These are phyloP conservation scores for Cebidichthys violaceus DNA, from an alignment of 2,113 vertebrate genomes.

Conservation along the genomic window DNA sequence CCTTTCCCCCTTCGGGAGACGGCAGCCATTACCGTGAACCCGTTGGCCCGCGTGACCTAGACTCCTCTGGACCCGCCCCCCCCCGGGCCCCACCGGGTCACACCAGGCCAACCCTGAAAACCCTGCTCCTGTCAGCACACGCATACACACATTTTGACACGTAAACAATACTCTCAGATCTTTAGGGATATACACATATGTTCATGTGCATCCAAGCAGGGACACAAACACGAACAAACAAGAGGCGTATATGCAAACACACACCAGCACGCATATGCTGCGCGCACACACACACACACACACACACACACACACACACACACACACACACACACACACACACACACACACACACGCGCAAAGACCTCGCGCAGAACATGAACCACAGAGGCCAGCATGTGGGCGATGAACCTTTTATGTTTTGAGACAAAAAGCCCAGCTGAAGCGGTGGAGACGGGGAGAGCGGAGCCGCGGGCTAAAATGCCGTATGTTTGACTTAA, in stretches of 20 bases:
- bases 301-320: conserved; percentile 44
- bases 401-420: conserved; percentile 79
- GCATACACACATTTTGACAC: conserved; percentile 17
- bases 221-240: conserved; percentile 48
- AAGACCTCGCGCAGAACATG: conserved; percentile 54
- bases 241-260: conserved; percentile 46
- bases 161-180: conserved; percentile 46
- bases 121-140: conserved; percentile 45
- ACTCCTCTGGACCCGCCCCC: conserved; percentile 49
- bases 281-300: conserved; percentile 44
- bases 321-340: conserved; percentile 41
- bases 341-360: conserved; percentile 29
- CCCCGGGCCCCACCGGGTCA: conserved; percentile 51
- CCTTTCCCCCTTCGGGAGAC: conserved; percentile 85
- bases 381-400: conserved; percentile 76
- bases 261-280: conserved; percentile 26
- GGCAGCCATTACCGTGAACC: conserved; percentile 89
- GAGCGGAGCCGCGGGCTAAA: conserved; percentile 64
- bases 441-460: conserved; percentile 64
- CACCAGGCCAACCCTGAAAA: conserved; percentile 57
- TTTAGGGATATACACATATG: conserved; percentile 50
- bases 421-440: conserved; percentile 75
- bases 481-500: conserved; percentile 77
- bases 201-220: conserved; percentile 37
- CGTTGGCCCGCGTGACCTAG: conserved; percentile 80